phyloP scores from a whole-genome alignment of 2,888 invertebrate species.

The Oasisia sp. region DNA sequence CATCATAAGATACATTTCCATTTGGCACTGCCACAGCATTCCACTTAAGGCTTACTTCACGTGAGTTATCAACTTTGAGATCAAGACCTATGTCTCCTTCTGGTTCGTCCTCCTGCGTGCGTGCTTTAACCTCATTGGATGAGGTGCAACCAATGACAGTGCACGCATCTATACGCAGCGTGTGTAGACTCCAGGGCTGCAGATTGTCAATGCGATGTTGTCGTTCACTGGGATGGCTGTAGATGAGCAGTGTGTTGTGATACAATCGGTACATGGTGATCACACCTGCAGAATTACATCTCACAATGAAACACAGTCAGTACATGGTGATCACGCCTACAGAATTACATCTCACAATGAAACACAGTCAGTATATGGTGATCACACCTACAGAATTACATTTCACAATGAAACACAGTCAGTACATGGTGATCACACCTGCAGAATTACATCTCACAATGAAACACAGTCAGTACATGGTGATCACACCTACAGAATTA shows the following conservation, averaged over 20 bases:
- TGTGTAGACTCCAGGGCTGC: constrained; percentile 59
- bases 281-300: no score
- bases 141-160: constrained; percentile 60
- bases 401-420: no score
- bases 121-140: constrained; percentile 45
- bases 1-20: constrained; percentile 57
- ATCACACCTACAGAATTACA: no score
- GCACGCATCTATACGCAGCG: constrained; percentile 58
- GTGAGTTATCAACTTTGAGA: constrained; percentile 40
- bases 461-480: no score
- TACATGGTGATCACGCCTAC: no score
- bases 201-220: constrained; percentile 44
- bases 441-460: no score
- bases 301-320: no score
- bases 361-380: no score
- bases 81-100: constrained; percentile 56
- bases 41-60: constrained; percentile 47
- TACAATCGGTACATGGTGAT: constrained; percentile 43
- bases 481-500: no score
- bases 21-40: constrained; percentile 54
- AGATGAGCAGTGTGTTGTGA: constrained; percentile 60
- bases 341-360: no score
- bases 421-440: no score
- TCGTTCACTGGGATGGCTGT: constrained; percentile 30
- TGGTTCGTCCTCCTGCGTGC: constrained; percentile 60